A percentile compares a stretch with the other conserved stretches of the same genome.
Conservation (phyloP, 2,888 invertebrate genomes). For the Dendrolimus houi region DNA sequence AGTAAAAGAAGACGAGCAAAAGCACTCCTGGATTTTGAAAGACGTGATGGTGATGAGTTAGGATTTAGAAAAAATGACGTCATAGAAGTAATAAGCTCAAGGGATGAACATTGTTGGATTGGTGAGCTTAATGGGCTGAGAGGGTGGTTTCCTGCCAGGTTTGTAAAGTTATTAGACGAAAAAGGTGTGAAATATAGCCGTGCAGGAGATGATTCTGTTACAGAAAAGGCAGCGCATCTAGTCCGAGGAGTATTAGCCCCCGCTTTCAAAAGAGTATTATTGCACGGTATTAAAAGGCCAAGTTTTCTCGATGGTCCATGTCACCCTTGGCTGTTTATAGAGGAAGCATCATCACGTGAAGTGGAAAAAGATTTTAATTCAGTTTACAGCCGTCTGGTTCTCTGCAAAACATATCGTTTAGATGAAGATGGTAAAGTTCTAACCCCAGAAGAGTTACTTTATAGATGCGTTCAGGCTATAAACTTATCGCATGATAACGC, state of each 20-base stretch:
- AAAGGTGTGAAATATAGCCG: conserved; percentile 84
- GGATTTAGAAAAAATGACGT: conserved; percentile 99
- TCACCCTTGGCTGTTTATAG: conserved; percentile 99
- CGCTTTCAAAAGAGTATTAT: conserved; percentile 93
- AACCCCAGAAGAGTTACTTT: conserved; percentile 96
- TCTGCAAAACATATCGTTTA: conserved; percentile 97
- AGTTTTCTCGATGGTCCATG: conserved; percentile 94
- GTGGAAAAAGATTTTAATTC: conserved; percentile 99
- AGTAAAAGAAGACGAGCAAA: conserved; percentile 94
- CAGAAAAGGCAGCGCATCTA: conserved; percentile 96
- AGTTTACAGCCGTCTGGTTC: conserved; percentile 95
- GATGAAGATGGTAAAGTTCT: conserved; percentile 99
- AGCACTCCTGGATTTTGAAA: conserved; percentile 97
- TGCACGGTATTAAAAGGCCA: conserved; percentile 96
- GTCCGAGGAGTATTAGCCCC: conserved; percentile 96
- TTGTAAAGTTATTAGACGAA: conserved; percentile 97
- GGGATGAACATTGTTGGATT: conserved; percentile 99
- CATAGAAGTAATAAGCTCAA: conserved; percentile 96
- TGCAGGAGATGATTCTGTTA: conserved; percentile 98
- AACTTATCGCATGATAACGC: conserved; percentile 97
- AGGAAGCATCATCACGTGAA: conserved; percentile 96
- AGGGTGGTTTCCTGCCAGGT: conserved; percentile 98
- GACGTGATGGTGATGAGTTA: conserved; percentile 98
- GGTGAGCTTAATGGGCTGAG: conserved; percentile 96
- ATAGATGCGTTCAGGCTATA: conserved; percentile 96